phyloP scores from a whole-genome alignment of 2,797 vertebrate genomes.

The Natrix natrix region DNA sequence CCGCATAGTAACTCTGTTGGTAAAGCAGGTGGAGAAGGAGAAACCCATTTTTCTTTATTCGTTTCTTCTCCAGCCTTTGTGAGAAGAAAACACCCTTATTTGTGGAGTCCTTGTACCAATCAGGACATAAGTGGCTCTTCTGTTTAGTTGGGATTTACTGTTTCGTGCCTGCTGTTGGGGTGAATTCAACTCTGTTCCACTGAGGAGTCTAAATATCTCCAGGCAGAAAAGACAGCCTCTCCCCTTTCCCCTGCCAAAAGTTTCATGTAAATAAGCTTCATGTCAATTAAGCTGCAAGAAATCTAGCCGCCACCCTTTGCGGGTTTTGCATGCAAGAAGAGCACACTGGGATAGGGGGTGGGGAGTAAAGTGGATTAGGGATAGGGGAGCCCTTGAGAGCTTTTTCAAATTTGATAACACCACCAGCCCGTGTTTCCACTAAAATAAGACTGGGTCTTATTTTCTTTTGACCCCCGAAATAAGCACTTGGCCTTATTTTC shows the following conservation, averaged over 20 bases:
- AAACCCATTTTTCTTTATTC: background rate
- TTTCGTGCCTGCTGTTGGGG: background rate
- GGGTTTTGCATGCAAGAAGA: background rate
- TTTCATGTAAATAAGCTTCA: background rate
- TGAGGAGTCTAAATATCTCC: background rate
- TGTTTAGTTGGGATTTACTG: background rate
- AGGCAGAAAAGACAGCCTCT: background rate
- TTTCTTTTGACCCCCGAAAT: too few relatives aligned
- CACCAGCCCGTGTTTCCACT: background rate
- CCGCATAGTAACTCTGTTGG: background rate
- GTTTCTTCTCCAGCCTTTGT: constrained; percentile 20
- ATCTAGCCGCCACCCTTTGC: background rate
- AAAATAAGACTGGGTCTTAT: too few relatives aligned
- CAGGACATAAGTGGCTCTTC: background rate
- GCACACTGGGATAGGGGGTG: background rate
- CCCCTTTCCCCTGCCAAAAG: background rate
- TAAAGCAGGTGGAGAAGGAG: background rate
- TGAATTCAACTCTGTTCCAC: background rate
- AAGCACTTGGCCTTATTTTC: too few relatives aligned
- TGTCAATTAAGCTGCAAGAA: background rate
- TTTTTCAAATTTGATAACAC: background rate
- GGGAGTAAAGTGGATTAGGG: background rate
- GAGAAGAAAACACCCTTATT: constrained; percentile 35
- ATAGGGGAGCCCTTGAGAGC: background rate
- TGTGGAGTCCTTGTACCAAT: constrained; percentile 15